Base-by-base conservation (phyloP, 2,113 vertebrate species). In the Lates calcarifer region DNA sequence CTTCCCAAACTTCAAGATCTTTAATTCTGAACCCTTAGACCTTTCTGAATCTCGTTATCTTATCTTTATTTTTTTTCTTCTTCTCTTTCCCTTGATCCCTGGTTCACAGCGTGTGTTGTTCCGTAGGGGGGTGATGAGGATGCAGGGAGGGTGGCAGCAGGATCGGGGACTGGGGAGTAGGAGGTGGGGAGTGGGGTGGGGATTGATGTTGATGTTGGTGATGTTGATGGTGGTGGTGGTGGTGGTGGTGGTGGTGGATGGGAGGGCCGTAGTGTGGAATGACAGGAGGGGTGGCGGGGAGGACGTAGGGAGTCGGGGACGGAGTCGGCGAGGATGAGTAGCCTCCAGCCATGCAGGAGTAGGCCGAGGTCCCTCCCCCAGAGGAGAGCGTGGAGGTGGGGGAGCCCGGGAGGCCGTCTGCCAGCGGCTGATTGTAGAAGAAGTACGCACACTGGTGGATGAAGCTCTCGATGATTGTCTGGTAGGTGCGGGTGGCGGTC, bases 401-500 rank as follows among this genome's bases (percentile, higher is more conserved):
- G 9, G 96, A 79, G 41, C 94, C 92, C 0, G 88, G 92, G 0
- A 95, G 93, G 3, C 94, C 93, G 12, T 98, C 96, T 0, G 92
- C 84, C 74, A 96, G 94, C 17, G 95, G 96, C 74, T 96, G 95
- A 86, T 96, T 96, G 95, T 97, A 95, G 95, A 99, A 98, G 95
- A 98, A 99, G 93, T 96, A 98, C 6, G 94, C 88, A 79, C 97
- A 97, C 94, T 99, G 97, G 68, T 97, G 96, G 92, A 99, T 98
- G 96, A 99, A 98, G 94, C 96, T 96, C 94, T 99, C 97, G 37
- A 98, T 98, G 97, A 98, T 97, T 95, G 97, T 98, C 96, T 98
- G 97, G 92, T 98, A 97, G 90, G 96, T 97, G 63, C 97, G 95
- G 0, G 97, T 97, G 89, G 97, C 97, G 0, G 97, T 98, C 90